These are phyloP conservation scores for Eospalax fontanierii DNA, from an alignment of 2,797 vertebrate genomes.

Conservation along the genomic window DNA sequence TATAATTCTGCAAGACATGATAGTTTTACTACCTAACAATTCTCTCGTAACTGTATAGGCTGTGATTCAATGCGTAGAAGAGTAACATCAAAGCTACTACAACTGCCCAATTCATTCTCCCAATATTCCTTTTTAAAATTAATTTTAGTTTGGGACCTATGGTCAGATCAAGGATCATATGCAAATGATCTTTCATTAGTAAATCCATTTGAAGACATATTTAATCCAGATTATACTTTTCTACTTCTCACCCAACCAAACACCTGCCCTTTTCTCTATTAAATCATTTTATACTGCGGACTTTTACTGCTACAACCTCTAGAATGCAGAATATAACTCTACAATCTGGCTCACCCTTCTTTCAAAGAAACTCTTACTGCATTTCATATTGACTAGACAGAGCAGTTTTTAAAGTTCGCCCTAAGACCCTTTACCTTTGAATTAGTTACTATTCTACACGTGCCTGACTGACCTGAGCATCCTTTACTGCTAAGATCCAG, in stretches of 20 bases:
- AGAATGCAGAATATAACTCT: conserved; percentile 54
- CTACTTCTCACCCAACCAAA: conserved; percentile 25
- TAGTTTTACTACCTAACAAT: conserved; percentile 24
- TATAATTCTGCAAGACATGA: conserved; percentile 53
- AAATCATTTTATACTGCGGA: conserved; percentile 31
- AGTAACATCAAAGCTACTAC: background rate
- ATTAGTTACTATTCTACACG: conserved; percentile 73
- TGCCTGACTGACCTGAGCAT: conserved; percentile 79
- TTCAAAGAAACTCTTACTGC: conserved; percentile 64
- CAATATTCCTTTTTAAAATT: background rate
- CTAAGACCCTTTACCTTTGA: conserved; percentile 75
- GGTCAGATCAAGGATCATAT: background rate
- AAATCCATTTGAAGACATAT: conserved; percentile 46
- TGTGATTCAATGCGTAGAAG: conserved; percentile 48
- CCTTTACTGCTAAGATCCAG: conserved; percentile 82
- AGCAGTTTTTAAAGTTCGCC: conserved; percentile 74
- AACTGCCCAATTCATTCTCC: background rate
- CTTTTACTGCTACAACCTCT: conserved; percentile 54
- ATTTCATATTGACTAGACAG: conserved; percentile 83
- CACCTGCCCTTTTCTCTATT: conserved; percentile 26
- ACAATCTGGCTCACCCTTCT: conserved; percentile 68
- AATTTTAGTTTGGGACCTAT: conserved; percentile 16
- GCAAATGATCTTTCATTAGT: conserved; percentile 38
- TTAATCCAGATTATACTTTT: conserved; percentile 25
- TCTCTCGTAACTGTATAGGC: background rate